Conservation (phyloP, 2,797 vertebrate species). For the Xerus rutilus region DNA sequence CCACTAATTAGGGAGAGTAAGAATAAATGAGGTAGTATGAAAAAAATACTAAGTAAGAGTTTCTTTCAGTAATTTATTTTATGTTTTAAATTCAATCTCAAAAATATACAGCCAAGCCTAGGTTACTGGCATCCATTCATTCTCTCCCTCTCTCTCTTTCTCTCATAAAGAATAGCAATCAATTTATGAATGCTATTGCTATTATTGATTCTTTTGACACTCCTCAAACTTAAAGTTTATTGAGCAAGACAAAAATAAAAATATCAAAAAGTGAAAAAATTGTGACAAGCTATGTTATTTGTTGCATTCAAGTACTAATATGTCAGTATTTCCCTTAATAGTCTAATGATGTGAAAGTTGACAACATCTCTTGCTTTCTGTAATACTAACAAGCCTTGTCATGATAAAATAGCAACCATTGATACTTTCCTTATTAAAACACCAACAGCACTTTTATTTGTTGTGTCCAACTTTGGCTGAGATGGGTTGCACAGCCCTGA, state of each 20-base stretch:
- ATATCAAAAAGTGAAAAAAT: not conserved
- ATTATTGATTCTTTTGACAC: not conserved
- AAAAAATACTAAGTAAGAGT: not conserved
- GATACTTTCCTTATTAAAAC: not conserved
- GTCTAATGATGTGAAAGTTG: not conserved
- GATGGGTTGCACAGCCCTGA: no score
- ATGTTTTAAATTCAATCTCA: not conserved
- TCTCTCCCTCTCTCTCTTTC: not conserved
- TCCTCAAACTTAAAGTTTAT: not conserved
- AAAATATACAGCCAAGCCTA: not conserved
- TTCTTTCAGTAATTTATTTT: not conserved
- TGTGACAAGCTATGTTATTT: not conserved
- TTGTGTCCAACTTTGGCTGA: not conserved
- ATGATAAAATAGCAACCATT: not conserved
- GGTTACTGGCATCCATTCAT: not conserved
- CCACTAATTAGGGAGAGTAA: not conserved
- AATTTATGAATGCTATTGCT: not conserved
- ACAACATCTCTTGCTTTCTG: not conserved
- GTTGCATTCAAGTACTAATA: not conserved
- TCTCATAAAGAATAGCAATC: not conserved
- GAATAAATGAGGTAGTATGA: not conserved
- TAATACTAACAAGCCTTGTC: not conserved
- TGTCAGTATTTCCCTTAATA: not conserved
- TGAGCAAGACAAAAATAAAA: not conserved
- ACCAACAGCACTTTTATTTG: not conserved